Evolutionary conservation across 2,797 vertebrate species (phyloP).

Genomic region (Natrix natrix): DNA sequence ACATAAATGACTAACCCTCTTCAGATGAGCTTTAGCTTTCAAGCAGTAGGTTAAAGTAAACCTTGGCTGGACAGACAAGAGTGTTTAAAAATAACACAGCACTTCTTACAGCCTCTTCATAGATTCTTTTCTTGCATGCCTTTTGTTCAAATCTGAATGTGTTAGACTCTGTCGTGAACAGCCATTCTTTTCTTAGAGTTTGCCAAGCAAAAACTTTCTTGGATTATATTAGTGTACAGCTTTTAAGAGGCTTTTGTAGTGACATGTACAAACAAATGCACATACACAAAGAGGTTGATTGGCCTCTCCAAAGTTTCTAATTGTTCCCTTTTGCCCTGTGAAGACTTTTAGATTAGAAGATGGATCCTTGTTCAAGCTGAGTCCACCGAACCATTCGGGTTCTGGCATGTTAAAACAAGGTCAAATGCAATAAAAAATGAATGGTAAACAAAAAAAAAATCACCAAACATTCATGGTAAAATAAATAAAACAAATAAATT

Average conservation of each 20-base stretch:
- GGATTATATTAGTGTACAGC: conserved; percentile 10
- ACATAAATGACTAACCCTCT: conserved; percentile 56
- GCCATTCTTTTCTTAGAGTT: conserved; percentile 51
- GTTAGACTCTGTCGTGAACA: background rate
- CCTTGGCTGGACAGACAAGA: conserved; percentile 41
- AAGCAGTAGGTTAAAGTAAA: conserved; percentile 51
- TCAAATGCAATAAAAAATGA: background rate
- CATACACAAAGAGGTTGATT: background rate
- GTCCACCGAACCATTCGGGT: background rate
- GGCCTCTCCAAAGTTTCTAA: background rate
- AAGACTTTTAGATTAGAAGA: background rate
- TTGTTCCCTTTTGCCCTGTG: background rate
- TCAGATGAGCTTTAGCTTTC: conserved; percentile 42
- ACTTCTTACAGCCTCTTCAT: conserved; percentile 20
- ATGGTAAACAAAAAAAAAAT: background rate
- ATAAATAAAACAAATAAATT: background rate
- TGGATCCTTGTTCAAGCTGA: background rate
- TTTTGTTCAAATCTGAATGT: conserved; percentile 49
- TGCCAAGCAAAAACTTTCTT: conserved; percentile 44
- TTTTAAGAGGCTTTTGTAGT: background rate
- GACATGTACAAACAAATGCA: conserved; percentile 6
- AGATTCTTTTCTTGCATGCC: conserved; percentile 38
- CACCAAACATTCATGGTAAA: background rate
- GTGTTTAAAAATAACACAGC: conserved; percentile 21
- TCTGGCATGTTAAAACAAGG: background rate